These are phyloP conservation scores for Lasioglossum pauxillum DNA, from an alignment of 2,888 invertebrate genomes.

Conservation along the genomic window DNA sequence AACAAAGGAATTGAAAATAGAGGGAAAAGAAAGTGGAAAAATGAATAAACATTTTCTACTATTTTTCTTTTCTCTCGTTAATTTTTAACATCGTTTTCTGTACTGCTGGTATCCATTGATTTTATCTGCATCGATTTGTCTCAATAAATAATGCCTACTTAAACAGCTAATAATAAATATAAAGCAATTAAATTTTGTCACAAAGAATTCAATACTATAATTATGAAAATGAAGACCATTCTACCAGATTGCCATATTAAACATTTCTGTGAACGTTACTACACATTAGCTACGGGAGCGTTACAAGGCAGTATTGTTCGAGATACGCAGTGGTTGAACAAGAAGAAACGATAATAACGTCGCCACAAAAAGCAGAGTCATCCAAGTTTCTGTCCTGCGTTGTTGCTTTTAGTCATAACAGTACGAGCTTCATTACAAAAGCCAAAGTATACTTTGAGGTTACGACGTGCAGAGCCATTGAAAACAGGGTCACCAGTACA, in stretches of 20 bases:
- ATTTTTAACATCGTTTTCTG: background rate
- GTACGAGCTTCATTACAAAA: background rate
- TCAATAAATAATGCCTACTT: background rate
- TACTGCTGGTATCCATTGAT: background rate
- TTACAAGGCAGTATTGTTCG: background rate
- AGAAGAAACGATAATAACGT: slow-evolving; percentile 1
- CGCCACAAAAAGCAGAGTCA: background rate
- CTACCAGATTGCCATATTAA: background rate
- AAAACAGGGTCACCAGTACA: background rate
- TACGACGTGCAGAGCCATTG: background rate
- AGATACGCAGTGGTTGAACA: background rate
- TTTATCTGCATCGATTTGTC: background rate
- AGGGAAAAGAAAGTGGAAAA: background rate
- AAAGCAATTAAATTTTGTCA: background rate
- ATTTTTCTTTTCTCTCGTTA: background rate
- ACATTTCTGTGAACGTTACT: background rate
- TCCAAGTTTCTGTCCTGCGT: background rate
- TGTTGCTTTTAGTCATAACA: background rate
- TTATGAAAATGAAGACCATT: background rate
- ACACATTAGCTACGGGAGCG: background rate
- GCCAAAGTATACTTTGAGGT: background rate
- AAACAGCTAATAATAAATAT: background rate
- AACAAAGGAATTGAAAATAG: background rate
- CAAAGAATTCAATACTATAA: background rate
- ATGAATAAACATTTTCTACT: background rate